Evolutionary conservation across 2,113 vertebrate species (phyloP), one percentile per base, ranked within the genome.

Genomic region (Alligator mississippiensis): DNA sequence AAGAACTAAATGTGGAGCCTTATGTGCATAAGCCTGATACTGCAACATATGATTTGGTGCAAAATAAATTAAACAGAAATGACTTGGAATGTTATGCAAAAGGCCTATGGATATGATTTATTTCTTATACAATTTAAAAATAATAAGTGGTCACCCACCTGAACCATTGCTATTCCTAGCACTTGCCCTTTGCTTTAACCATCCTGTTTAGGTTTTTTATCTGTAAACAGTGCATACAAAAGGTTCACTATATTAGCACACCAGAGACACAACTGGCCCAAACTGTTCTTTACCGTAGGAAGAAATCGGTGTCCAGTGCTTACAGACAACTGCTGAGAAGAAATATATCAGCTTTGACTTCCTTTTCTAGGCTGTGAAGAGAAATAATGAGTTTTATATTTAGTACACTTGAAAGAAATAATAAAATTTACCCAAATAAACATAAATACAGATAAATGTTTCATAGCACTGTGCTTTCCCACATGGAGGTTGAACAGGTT

Each of bases 281-380:
- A n/a, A 74, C 79, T 87, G 4, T 82, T 82, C 27, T 83, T 89
- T 79, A n/a, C 64, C 13, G 57, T 38, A 82, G 74, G 89, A 95
- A 66, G 87, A 90, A 70, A 93, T 85, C 62, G 61, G 68, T 84
- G 94, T 87, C 70, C 77, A 63, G 54, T 21, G 84, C 92, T 85
- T 76, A 80, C 78, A 93, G 93, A 84, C 77, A 30, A 88, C 84
- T 81, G 92, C 95, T 85, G 80, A 57, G 88, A 92, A 89, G 80
- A 94, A 95, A 97, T 88, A 90, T 97, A 91, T 96, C 97, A 95
- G 89, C 93, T 93, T 84, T 77, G 85, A 80, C 95, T 88, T 85
- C 75, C 85, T 91, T 87, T 88, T 88, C 70, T 75, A 62, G 85
- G 78, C 88, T 87, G 30, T 85, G 25, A 93, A 93, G 93, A 90